Evolutionary conservation across 2,113 vertebrate species (phyloP).

Genomic region (Rafetus swinhoei): DNA sequence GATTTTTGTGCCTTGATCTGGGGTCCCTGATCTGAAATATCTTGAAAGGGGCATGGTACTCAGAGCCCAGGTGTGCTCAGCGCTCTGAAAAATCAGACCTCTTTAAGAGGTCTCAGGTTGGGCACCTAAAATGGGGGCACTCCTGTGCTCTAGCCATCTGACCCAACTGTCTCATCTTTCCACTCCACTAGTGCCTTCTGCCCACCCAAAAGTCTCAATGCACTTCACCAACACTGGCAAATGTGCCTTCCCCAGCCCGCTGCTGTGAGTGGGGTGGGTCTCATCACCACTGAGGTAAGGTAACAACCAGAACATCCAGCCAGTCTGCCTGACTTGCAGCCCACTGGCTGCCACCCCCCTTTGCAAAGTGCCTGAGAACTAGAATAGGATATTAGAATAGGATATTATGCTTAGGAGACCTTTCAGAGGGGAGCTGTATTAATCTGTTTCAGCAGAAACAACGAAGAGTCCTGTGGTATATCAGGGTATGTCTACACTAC

Average conservation of each 20-base stretch:
- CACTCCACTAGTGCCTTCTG: background rate
- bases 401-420: no score
- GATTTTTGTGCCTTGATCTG: background rate
- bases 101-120: background rate
- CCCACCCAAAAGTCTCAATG: background rate
- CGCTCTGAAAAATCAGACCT: background rate
- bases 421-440: no score
- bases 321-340: background rate
- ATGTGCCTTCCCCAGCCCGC: fast-evolving
- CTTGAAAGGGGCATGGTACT: background rate
- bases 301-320: background rate
- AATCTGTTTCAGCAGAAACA: no score
- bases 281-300: background rate
- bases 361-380: background rate
- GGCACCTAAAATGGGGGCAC: no score
- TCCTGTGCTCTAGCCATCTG: background rate
- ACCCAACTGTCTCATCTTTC: background rate
- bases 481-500: no score
- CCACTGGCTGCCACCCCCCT: fast-evolving
- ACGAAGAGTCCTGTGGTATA: no score
- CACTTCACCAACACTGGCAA: background rate
- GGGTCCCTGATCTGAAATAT: background rate
- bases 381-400: background rate
- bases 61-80: background rate
- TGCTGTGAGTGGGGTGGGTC: background rate